Percentiles rank a stretch among this genome's conserved stretches.
These are phyloP conservation scores for Stigmatopora argus DNA, from an alignment of 2,113 vertebrate genomes.

Conservation along the genomic window DNA sequence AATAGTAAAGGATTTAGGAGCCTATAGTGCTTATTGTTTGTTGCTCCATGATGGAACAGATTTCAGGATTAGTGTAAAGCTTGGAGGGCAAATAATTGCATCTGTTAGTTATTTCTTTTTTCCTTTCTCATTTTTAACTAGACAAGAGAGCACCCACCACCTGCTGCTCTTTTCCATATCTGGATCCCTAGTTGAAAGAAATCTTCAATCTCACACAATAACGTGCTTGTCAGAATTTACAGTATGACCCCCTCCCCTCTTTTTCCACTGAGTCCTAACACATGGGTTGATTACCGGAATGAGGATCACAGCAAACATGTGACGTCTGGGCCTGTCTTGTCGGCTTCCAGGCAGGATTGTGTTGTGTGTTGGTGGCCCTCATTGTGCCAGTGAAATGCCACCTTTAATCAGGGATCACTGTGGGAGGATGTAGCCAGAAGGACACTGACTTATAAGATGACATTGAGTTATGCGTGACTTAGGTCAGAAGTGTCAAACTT, in stretches of 20 bases:
- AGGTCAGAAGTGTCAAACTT: background rate
- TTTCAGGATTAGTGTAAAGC: constrained; percentile 5
- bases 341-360: constrained; percentile 24
- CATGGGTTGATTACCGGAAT: constrained; percentile 40
- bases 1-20: background rate
- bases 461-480: background rate
- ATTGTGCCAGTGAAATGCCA: constrained; percentile 44
- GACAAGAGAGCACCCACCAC: constrained; percentile 7
- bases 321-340: constrained; percentile 41
- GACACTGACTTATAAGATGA: background rate
- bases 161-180: constrained; percentile 31
- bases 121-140: background rate
- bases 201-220: background rate
- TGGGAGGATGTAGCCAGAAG: constrained; percentile 4
- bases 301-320: constrained; percentile 44
- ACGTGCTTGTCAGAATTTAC: background rate
- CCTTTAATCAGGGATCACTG: constrained; percentile 29
- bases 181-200: constrained; percentile 3
- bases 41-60: constrained; percentile 6
- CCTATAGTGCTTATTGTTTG: constrained; percentile 4
- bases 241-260: constrained; percentile 6
- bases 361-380: constrained; percentile 15
- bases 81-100: constrained; percentile 21
- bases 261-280: constrained; percentile 7
- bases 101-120: constrained; percentile 26